Conservation (phyloP, 2,113 vertebrate species). For the Podarcis muralis region DNA sequence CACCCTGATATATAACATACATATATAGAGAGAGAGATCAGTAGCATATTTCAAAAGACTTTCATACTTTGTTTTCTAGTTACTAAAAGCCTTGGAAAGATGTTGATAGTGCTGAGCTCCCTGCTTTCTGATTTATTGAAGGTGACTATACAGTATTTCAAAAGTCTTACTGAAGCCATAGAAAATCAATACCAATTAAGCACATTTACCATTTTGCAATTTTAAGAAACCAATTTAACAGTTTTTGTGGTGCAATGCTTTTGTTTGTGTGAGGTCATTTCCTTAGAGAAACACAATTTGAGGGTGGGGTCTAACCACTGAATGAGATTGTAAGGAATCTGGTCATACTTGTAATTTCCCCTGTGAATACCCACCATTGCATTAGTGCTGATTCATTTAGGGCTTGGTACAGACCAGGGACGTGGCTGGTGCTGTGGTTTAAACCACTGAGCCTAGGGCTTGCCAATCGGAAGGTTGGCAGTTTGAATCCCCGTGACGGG, state of each 20-base stretch:
- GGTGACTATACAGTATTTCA: not conserved
- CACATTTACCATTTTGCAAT: not conserved
- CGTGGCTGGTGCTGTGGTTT: too few relatives aligned
- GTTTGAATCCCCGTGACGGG: too few relatives aligned
- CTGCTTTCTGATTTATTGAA: not conserved
- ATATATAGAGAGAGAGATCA: not conserved
- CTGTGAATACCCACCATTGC: conserved; percentile 11
- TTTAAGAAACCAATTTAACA: conserved; percentile 1
- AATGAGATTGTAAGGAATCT: not conserved
- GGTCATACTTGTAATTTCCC: not conserved
- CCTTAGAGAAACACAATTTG: conserved; percentile 20
- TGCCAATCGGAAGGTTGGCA: too few relatives aligned
- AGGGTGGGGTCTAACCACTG: conserved; percentile 36
- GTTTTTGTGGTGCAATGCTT: conserved; percentile 7
- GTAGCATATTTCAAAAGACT: not conserved
- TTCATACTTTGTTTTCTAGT: not conserved
- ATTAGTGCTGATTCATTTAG: not conserved
- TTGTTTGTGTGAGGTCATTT: conserved; percentile 10
- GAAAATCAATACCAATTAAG: not conserved
- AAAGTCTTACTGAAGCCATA: not conserved
- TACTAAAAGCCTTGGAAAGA: not conserved
- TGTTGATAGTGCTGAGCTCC: accelerated
- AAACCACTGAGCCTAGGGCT: too few relatives aligned
- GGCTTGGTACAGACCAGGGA: not conserved
- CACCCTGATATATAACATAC: not conserved